Evolutionary conservation across 2,888 invertebrate species (phyloP).

Genomic region (Hydraecia micacea): DNA sequence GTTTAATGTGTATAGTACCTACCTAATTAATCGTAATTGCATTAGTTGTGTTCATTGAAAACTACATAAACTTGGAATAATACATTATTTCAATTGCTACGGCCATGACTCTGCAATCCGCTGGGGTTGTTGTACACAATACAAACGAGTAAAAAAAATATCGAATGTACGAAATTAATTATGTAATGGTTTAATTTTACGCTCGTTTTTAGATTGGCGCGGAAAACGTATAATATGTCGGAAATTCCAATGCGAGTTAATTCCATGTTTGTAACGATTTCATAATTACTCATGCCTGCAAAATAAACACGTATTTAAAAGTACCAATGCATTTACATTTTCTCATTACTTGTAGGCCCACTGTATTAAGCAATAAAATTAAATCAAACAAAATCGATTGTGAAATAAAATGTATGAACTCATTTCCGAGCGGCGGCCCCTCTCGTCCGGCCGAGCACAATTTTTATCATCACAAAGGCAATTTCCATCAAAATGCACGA

Average conservation of each 20-base stretch:
- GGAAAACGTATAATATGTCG: conserved; percentile 2
- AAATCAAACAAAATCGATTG: conserved; percentile 84
- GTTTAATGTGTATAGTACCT: conserved; percentile 17
- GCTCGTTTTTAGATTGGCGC: conserved; percentile 15
- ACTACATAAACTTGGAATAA: conserved; percentile 11
- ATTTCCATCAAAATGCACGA: conserved; percentile 85
- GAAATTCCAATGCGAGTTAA: conserved; percentile 27
- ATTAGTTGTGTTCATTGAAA: conserved; percentile 33
- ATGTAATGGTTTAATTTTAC: conserved; percentile 13
- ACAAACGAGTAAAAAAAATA: conserved; percentile 25
- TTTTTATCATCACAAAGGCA: conserved; percentile 86
- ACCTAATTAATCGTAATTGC: conserved; percentile 41
- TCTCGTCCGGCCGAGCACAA: conserved; percentile 77
- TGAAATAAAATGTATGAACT: conserved; percentile 83
- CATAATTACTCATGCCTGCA: conserved; percentile 53
- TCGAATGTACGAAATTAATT: conserved; percentile 32
- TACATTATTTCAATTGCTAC: conserved; percentile 33
- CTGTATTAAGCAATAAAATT: conserved; percentile 80
- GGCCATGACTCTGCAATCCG: conserved; percentile 5
- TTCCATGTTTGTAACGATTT: conserved; percentile 42
- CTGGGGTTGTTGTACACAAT: conserved; percentile 3
- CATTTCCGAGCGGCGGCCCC: conserved; percentile 80
- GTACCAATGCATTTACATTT: conserved; percentile 62
- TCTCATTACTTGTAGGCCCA: conserved; percentile 67
- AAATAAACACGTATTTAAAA: conserved; percentile 52